Percentiles rank a stretch among this genome's conserved stretches.
phyloP scores from a whole-genome alignment of 2,113 vertebrate genomes.

The Centrocercus urophasianus region DNA sequence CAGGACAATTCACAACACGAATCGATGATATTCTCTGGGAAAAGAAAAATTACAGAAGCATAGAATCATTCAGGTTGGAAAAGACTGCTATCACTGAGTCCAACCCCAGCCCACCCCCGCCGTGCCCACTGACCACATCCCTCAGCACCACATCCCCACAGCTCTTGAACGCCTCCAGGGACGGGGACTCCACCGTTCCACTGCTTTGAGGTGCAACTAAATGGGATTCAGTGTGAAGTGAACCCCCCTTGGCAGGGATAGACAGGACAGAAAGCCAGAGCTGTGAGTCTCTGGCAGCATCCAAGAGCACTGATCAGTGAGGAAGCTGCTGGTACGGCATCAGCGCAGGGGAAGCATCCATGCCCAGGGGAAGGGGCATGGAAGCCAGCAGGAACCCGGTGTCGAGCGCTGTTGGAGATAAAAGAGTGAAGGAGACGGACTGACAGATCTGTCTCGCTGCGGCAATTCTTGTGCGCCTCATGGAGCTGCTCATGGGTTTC shows the following conservation, averaged over 20 bases:
- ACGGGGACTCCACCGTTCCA: too few species aligned
- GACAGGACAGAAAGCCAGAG: neutral
- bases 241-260: neutral
- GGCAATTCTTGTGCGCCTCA: neutral
- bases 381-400: neutral
- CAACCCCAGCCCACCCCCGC: too few species aligned
- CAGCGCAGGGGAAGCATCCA: neutral
- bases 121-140: too few species aligned
- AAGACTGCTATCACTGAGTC: too few species aligned
- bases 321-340: neutral
- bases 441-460: neutral
- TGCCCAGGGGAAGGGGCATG: neutral
- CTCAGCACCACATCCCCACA: too few species aligned
- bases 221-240: neutral
- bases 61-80: too few species aligned
- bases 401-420: neutral
- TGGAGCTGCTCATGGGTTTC: neutral
- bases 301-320: neutral
- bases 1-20: neutral
- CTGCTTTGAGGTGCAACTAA: neutral
- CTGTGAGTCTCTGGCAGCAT: neutral
- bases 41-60: too few species aligned
- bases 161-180: too few species aligned
- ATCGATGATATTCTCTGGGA: neutral
- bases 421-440: fast-evolving